These are phyloP conservation scores for Ageneiosus marmoratus DNA, from an alignment of 2,113 vertebrate species.

Conservation along the genomic window DNA sequence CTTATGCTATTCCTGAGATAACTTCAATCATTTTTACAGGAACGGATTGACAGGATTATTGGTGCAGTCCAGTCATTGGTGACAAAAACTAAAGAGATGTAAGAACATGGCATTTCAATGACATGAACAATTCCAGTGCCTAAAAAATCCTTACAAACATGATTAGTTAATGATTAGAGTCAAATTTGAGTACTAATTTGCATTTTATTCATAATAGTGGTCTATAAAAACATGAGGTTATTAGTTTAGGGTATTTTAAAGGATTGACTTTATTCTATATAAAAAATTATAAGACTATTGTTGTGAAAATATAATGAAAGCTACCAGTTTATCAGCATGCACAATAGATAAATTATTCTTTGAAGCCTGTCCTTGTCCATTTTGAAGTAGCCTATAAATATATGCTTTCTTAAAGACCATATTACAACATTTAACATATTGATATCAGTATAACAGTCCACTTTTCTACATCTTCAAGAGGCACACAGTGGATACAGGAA, in stretches of 20 bases:
- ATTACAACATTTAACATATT: not conserved
- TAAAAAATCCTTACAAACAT: not conserved
- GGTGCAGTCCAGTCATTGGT: constrained; percentile 72
- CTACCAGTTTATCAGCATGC: not conserved
- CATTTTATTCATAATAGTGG: not conserved
- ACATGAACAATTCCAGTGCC: not conserved
- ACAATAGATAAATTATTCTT: not conserved
- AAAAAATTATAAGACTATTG: not conserved
- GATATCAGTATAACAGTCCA: not conserved
- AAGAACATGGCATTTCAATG: constrained; percentile 58
- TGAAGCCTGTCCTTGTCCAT: not conserved
- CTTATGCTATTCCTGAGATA: not conserved
- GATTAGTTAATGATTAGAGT: not conserved
- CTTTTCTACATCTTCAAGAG: not conserved
- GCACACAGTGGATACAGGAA: not conserved
- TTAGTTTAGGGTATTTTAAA: not conserved
- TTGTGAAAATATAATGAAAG: not conserved
- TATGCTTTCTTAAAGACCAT: not conserved
- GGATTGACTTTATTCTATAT: not conserved
- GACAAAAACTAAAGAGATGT: constrained; percentile 79
- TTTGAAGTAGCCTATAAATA: not conserved
- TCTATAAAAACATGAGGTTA: not conserved
- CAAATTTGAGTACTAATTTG: not conserved
- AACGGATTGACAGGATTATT: constrained; percentile 79
- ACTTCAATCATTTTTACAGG: constrained; percentile 64